Evolutionary conservation across 2,113 vertebrate genomes (phyloP), one percentile per base, ranked within the genome.

Genomic region (Bubalus kerabau): DNA sequence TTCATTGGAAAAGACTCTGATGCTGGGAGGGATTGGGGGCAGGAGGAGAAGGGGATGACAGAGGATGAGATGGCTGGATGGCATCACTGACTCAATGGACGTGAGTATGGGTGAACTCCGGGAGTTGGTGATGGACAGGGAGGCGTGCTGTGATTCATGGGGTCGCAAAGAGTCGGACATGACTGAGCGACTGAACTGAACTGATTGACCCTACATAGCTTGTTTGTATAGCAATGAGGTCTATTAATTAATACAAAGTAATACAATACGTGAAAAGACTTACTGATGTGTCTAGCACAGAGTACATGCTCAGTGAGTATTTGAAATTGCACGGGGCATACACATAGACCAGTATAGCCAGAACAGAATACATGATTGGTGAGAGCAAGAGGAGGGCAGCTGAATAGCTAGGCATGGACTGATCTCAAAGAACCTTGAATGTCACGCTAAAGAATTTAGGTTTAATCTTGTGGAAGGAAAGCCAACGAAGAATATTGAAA

Each of bases 201-300:
- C 40, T 40, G 40, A 52, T 36, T 87, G 21, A 78, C 76, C 85
- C 36, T 54, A 40, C 46, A 50, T 40, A 92, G 83, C 36, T 64
- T 80, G n/a, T 83, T 56, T 94, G 17, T 88, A 80, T 0, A 86
- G 30, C 36, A 90, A 87, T 30, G 24, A 92, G 87, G 48, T 76
- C 87, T 97, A 36, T 43, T 95, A 86, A 81, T 50, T 95, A 89
- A 84, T 80, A 92, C 28, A 82, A 85, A 40, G 28, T 32, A 90
- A 84, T 62, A 40, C 92, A 90, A 46, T 52, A 26, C 60, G 7
- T 71, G 26, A 52, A 83, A 92, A 91, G 80, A 87, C 54, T 46
- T 84, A n/a, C 62, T n/a, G 28, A 23, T 71, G 32, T 46, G 67
- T 95, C 43, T 91, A 52, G 28, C 50, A 87, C 36, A 82, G 46